These are phyloP conservation scores for Choloepus hoffmanni DNA, from an alignment of 2,113 vertebrate genomes.

Conservation along the genomic window DNA sequence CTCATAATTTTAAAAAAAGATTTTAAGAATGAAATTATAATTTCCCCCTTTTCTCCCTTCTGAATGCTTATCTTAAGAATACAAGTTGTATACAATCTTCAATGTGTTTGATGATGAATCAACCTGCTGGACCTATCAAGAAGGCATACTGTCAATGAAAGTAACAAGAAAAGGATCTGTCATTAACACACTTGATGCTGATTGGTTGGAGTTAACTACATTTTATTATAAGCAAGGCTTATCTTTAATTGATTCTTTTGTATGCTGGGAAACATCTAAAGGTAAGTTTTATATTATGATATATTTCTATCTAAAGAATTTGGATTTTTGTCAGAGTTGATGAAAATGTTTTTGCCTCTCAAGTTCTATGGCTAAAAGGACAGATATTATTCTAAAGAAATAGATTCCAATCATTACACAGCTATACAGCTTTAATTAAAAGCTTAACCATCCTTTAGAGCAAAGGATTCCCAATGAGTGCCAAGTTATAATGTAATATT, in stretches of 20 bases:
- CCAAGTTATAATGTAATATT: neutral
- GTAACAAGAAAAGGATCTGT: conserved; percentile 94
- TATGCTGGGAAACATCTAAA: conserved; percentile 95
- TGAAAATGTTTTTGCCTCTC: conserved; percentile 50
- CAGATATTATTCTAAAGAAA: conserved; percentile 17
- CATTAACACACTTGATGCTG: conserved; percentile 94
- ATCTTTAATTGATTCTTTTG: conserved; percentile 95
- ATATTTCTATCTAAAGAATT: conserved; percentile 1
- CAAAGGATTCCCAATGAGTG: neutral
- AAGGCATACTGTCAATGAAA: conserved; percentile 94
- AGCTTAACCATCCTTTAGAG: neutral
- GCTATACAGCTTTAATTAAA: neutral
- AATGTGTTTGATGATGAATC: conserved; percentile 91
- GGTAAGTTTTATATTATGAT: conserved; percentile 86
- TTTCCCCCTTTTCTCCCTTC: neutral
- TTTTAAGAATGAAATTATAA: conserved; percentile 29
- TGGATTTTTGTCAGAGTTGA: neutral
- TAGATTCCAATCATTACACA: neutral
- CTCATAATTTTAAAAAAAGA: neutral
- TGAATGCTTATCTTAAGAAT: conserved; percentile 83
- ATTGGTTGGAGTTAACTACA: conserved; percentile 97
- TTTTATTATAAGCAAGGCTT: conserved; percentile 96
- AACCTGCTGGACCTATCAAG: conserved; percentile 93
- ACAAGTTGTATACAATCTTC: conserved; percentile 92
- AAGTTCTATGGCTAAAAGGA: neutral